phyloP scores from a whole-genome alignment of 2,888 invertebrate genomes.

The Thereva nobilitata region DNA sequence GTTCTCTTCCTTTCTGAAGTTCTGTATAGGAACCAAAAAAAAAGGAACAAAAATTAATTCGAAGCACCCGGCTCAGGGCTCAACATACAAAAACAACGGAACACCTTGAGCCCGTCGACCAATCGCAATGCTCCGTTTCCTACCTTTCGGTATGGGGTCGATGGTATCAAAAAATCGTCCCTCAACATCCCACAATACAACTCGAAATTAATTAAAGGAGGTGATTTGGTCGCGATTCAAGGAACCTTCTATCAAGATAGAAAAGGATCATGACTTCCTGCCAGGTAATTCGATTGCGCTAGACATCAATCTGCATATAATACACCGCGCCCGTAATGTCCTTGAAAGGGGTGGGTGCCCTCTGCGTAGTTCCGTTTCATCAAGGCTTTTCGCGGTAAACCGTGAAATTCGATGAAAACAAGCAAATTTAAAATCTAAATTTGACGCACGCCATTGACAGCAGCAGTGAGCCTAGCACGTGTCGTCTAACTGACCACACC shows the following conservation, averaged over 20 bases:
- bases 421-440: not conserved
- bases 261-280: slow-evolving; percentile 30
- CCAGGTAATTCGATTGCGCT: not conserved
- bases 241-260: slow-evolving; percentile 22
- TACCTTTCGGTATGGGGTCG: slow-evolving; percentile 18
- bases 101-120: slow-evolving; percentile 40
- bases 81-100: slow-evolving; percentile 38
- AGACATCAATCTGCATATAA: too few species aligned
- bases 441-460: slow-evolving; percentile 1
- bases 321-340: not conserved
- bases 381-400: slow-evolving; percentile 3
- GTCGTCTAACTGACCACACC: slow-evolving; percentile 37
- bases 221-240: slow-evolving; percentile 3
- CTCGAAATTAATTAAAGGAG: slow-evolving; percentile 28
- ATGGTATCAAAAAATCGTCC: slow-evolving; percentile 37
- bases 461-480: slow-evolving; percentile 35
- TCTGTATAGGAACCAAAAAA: not conserved
- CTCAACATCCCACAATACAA: slow-evolving; percentile 38
- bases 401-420: too few species aligned
- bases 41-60: slow-evolving; percentile 6
- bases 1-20: not conserved
- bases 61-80: slow-evolving; percentile 36
- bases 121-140: slow-evolving; percentile 23
- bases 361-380: not conserved
- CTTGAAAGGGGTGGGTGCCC: slow-evolving; percentile 10